Conservation (phyloP, 2,113 vertebrate species). For the Megaleporinus macrocephalus region DNA sequence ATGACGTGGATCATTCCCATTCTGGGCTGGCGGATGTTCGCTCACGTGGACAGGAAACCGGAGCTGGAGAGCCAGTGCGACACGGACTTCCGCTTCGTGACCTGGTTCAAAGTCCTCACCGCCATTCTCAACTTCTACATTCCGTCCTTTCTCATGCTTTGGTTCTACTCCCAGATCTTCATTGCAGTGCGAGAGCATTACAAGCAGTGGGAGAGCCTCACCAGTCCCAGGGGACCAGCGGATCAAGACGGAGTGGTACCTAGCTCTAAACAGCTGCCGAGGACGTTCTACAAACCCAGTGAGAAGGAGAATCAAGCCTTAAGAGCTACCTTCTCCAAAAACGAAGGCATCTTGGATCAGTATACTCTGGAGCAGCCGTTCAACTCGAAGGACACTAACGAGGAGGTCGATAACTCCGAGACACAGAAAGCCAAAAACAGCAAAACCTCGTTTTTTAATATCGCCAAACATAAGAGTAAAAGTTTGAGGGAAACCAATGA, state of each 20-base stretch:
- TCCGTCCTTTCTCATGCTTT: constrained; percentile 90
- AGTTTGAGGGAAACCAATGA: constrained; percentile 42
- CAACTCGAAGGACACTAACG: constrained; percentile 54
- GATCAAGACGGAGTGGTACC: constrained; percentile 63
- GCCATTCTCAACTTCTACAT: constrained; percentile 93
- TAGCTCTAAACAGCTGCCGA: constrained; percentile 53
- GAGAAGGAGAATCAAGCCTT: constrained; percentile 57
- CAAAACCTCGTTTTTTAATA: constrained; percentile 47
- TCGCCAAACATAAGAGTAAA: constrained; percentile 49
- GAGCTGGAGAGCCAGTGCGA: constrained; percentile 79
- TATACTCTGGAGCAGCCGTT: constrained; percentile 72
- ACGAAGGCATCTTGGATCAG: constrained; percentile 67
- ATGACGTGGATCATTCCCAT: constrained; percentile 91
- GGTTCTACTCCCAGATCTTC: constrained; percentile 91
- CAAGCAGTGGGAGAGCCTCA: constrained; percentile 79
- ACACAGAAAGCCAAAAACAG: constrained; percentile 31
- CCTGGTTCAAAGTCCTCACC: constrained; percentile 92
- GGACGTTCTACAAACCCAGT: constrained; percentile 50
- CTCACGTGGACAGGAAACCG: constrained; percentile 64
- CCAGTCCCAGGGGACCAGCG: constrained; percentile 72
- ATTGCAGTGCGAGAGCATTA: constrained; percentile 84
- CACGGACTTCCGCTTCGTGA: constrained; percentile 89
- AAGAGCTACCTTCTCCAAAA: constrained; percentile 61
- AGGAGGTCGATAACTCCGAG: constrained; percentile 52
- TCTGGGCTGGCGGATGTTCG: constrained; percentile 85